A percentile compares a stretch with the other conserved stretches of the same genome.
Conservation (phyloP, 2,113 vertebrate genomes). For the Pungitius pungitius region DNA sequence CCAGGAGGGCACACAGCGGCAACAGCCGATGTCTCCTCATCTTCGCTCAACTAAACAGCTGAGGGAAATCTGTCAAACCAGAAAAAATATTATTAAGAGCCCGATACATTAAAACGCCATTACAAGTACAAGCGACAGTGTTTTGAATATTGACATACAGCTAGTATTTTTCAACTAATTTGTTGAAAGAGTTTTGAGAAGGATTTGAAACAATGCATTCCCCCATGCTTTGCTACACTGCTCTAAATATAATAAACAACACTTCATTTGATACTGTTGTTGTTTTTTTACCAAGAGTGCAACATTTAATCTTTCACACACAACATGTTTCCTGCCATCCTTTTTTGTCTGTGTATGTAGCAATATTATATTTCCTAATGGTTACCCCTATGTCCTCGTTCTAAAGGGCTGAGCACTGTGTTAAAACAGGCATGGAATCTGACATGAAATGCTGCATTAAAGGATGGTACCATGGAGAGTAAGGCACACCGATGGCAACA, state of each 20-base stretch:
- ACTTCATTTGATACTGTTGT: conserved; percentile 12
- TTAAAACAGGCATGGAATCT: neutral
- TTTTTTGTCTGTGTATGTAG: neutral
- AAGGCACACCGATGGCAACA: neutral
- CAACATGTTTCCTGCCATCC: neutral
- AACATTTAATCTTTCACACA: conserved; percentile 29
- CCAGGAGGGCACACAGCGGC: conserved; percentile 75
- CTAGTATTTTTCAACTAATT: neutral
- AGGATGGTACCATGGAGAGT: neutral
- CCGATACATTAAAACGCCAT: neutral
- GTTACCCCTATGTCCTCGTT: neutral
- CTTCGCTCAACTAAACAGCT: conserved; percentile 68
- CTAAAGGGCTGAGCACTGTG: neutral
- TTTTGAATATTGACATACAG: neutral
- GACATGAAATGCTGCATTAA: neutral
- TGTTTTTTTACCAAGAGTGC: neutral
- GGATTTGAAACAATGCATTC: neutral
- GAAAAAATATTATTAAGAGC: neutral
- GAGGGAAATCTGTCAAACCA: conserved; percentile 59
- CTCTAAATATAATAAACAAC: conserved; percentile 8
- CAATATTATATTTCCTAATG: neutral
- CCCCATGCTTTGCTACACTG: neutral
- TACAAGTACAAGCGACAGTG: neutral
- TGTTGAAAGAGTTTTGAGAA: neutral
- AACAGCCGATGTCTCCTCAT: conserved; percentile 84